Base-by-base conservation (phyloP, 1,140 invertebrate genomes). In the Ladona fulva region DNA sequence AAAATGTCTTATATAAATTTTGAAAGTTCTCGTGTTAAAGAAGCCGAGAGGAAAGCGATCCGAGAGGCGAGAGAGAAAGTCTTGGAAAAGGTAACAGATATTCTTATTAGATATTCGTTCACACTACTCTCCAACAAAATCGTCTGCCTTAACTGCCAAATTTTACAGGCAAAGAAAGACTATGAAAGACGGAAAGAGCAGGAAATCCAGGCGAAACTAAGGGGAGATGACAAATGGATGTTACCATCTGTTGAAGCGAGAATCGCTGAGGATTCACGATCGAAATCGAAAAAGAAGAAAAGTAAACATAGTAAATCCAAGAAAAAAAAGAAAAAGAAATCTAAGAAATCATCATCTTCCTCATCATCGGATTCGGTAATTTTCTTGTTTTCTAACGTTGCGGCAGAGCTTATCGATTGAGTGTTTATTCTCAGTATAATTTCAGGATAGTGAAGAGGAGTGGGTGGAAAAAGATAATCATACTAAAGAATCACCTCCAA, bases 181-280 rank as follows among this genome's bases (percentile, higher is more conserved):
- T 81, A 83, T 44, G 79, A 83, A 0, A 82, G 81, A 77, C 80
- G 81, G 24, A 81, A 83, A 52, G 82, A 77, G 7, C 75, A 82
- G 79, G 81, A 82, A 24, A 82, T 86, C 75, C 79, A 81, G 24
- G 81, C 84, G 24, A 82, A 82, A 77, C 80, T 82, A 37, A 77
- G 84, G 59, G 85, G 85, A 0, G 86, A 86, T 76, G 79, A 80
- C 37, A 83, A 85, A 52, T 86, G 85, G 85, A 85, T 86, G 82
- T 79, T 86, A n/a, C 86, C 86, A 0, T 82, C 83, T 0, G 80
- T 86, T 25, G 82, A 85, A 5, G 82, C 79, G n/a, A 81, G 81
- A 78, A 29, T 82, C 0, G 80, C 78, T 7, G 80, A 79, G 24
- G 80, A 82, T 37, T 79, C 78, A 0, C 81, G 81, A 78, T 80